These are phyloP conservation scores for Oreohelix idahoensis DNA, from an alignment of 1,140 invertebrate species.

Conservation along the genomic window DNA sequence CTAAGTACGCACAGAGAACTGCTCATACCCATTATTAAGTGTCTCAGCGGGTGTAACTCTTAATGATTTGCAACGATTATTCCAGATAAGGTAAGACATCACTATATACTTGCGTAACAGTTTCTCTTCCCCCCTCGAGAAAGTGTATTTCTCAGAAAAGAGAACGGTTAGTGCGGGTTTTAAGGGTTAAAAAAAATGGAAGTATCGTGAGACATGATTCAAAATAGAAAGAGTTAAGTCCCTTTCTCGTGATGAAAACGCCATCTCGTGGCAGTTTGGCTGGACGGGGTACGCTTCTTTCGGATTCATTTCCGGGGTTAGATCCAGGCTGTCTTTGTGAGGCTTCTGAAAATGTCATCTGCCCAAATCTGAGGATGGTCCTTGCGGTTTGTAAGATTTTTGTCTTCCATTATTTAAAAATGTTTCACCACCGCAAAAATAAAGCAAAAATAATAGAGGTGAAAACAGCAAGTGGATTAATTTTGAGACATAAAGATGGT, in stretches of 20 bases:
- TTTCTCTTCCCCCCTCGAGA: too few species aligned
- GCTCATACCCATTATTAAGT: too few species aligned
- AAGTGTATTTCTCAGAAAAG: too few species aligned
- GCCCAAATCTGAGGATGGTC: background rate
- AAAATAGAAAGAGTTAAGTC: background rate
- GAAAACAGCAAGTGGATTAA: slow-evolving; percentile 5
- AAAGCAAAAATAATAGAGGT: background rate
- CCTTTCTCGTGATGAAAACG: background rate
- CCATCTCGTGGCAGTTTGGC: slow-evolving; percentile 3
- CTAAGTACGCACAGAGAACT: too few species aligned
- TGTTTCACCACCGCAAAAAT: background rate
- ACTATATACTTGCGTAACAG: too few species aligned
- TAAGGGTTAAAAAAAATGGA: background rate
- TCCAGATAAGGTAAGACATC: too few species aligned
- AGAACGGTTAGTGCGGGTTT: too few species aligned
- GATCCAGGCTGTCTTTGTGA: background rate
- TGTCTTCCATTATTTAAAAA: slow-evolving; percentile 6
- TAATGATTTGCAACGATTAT: too few species aligned
- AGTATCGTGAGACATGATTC: background rate
- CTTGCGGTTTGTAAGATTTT: background rate
- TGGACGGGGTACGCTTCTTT: background rate
- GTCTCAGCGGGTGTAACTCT: too few species aligned
- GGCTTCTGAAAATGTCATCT: slow-evolving; percentile 12
- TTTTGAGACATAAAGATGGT: background rate
- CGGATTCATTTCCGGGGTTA: background rate